Evolutionary conservation across 2,113 vertebrate species (phyloP).

Genomic region (Tupaia chinensis): DNA sequence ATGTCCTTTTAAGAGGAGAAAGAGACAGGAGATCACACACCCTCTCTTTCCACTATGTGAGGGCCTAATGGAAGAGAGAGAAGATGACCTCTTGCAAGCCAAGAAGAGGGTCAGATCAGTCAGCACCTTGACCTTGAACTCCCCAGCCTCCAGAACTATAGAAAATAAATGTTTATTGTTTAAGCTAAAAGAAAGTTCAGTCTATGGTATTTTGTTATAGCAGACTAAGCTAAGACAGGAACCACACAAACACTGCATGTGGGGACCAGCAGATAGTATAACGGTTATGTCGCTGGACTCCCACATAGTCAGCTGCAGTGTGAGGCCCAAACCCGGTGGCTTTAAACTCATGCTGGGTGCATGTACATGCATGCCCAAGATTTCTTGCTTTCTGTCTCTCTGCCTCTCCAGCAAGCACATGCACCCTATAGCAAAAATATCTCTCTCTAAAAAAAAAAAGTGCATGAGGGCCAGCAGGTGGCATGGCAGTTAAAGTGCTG

Average conservation of each 20-base stretch:
- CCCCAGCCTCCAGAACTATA: background rate
- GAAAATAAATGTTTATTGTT: slow-evolving; percentile 13
- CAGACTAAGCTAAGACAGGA: background rate
- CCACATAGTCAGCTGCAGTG: too few relatives aligned
- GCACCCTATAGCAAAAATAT: too few relatives aligned
- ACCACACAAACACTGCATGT: background rate
- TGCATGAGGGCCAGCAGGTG: too few relatives aligned
- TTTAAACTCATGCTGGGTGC: too few relatives aligned
- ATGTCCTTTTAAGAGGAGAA: background rate
- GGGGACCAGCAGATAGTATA: too few relatives aligned
- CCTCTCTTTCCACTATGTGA: background rate
- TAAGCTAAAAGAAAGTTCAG: background rate
- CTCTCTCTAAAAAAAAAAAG: too few relatives aligned
- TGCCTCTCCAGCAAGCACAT: too few relatives aligned
- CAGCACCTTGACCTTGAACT: background rate
- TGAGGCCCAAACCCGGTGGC: too few relatives aligned
- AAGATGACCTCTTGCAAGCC: background rate
- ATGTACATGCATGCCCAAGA: too few relatives aligned
- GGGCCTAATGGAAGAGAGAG: background rate
- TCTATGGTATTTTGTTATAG: background rate
- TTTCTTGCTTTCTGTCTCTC: too few relatives aligned
- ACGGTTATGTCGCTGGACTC: too few relatives aligned
- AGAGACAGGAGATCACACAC: background rate
- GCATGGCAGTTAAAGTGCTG: too few relatives aligned
- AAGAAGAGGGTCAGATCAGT: background rate